Conservation (phyloP, 2,888 invertebrate genomes). For the Megalurothrips usitatus region DNA sequence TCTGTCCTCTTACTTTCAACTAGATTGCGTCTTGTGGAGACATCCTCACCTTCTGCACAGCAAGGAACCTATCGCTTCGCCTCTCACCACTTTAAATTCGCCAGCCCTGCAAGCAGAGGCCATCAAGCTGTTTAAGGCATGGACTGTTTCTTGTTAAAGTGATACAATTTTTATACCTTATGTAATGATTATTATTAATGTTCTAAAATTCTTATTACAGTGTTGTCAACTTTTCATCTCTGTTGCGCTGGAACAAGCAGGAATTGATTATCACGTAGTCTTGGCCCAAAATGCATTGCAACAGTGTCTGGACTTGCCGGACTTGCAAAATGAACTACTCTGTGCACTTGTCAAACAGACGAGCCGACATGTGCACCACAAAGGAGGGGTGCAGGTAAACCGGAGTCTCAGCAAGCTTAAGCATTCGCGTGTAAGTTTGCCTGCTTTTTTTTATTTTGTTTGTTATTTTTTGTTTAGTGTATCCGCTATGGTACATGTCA, state of each 20-base stretch:
- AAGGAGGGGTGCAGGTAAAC: conserved; percentile 80
- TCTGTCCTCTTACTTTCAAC: conserved; percentile 38
- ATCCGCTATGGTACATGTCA: neutral
- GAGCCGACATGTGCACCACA: conserved; percentile 74
- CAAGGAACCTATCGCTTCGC: conserved; percentile 84
- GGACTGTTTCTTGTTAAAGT: conserved; percentile 4
- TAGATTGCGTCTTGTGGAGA: conserved; percentile 87
- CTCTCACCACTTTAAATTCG: conserved; percentile 84
- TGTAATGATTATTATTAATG: too few species aligned
- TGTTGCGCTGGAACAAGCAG: conserved; percentile 89
- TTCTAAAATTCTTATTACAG: too few species aligned
- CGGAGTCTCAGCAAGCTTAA: conserved; percentile 54
- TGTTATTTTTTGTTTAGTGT: neutral
- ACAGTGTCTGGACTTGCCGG: conserved; percentile 82
- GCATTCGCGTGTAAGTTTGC: conserved; percentile 47
- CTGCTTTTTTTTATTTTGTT: conserved; percentile 39
- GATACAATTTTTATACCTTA: conserved; percentile 28
- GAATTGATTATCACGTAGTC: conserved; percentile 96
- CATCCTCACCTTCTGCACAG: conserved; percentile 86
- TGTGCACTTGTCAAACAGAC: conserved; percentile 90
- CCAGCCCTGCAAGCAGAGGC: conserved; percentile 86
- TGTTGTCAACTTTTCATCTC: conserved; percentile 95
- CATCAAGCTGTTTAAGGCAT: conserved; percentile 89
- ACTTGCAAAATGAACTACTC: conserved; percentile 89
- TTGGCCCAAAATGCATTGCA: conserved; percentile 93